Base-by-base conservation (phyloP, 2,888 invertebrate genomes). In the Aethes cnicana region DNA sequence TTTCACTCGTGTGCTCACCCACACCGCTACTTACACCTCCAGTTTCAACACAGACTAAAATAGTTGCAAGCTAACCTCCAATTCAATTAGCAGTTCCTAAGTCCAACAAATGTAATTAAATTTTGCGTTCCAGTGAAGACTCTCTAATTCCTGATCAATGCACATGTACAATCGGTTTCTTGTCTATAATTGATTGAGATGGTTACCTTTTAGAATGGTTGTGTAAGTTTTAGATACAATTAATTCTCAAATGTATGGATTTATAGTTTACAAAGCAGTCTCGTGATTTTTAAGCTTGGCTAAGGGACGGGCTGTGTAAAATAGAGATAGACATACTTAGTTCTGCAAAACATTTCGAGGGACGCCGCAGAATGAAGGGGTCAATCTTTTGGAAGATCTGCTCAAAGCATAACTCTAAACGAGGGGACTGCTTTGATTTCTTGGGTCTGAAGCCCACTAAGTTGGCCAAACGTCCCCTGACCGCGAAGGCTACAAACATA, bases 1-100 rank as follows among this genome's bases (percentile, higher is more conserved):
- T 81, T 78, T 68, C 68, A 47, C 56, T 54, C 54, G 57, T 39
- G 37, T 26, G 17, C 18, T 14, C 44, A 44, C 52, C 9, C 11
- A 18, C n/a, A 39, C 44, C 17, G 52, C n/a, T 46, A 44, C 39
- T 52, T 18, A 33, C 16, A 25, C 26, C 20, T 20, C 6, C 2
- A 8, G 20, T 18, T 18, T 6, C 3, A 39, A 9, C 52, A 26
- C 33, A 46, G 39, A 46, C 26, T 32, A 46, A 9, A 46, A 46
- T 33, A 18, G 5, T 20, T 1, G 6, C 2, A 11, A 5, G 7
- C n/a, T 4, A 26, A 20, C 16, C 14, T 17, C 21, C 25, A 8
- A 12, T 3, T 16, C 28, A 12, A 39, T 9, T 32, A 18, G 23
- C 39, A 46, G 52, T 26, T 46, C 18, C 25, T 8, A 52, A 44